Base-by-base conservation (phyloP, 2,888 invertebrate species). In the Chloromyia formosa region DNA sequence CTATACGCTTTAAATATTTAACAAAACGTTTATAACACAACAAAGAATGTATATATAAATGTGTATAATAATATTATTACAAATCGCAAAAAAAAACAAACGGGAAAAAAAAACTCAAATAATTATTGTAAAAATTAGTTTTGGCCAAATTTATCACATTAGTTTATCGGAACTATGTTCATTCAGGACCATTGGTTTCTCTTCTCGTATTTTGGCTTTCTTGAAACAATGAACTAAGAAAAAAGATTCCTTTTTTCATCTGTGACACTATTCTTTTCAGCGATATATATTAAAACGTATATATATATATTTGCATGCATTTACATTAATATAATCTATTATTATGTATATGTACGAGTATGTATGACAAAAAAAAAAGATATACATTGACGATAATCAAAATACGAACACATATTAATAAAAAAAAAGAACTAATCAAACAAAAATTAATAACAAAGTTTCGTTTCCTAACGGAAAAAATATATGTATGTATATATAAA, bases 111-210 rank as follows among this genome's bases (percentile, higher is more conserved):
- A 56, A 12, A 18, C n/a, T n/a, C n/a, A n/a, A n/a, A n/a, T n/a
- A n/a, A n/a, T n/a, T n/a, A n/a, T n/a, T n/a, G n/a, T n/a, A n/a
- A n/a, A n/a, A n/a, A n/a, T n/a, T 56, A 14, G 18, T 56, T 71
- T 71, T 71, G 71, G 71, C 58, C 42, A 71, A 64, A 71, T 71
- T 40, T 71, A 71, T 71, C 71, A 71, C 71, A 71, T 40, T 10
- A 71, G 27, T n/a, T 62, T 16, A 40, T 60, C 7, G 27, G 27
- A 60, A 23, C 12, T 22, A 60, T 60, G 27, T 49, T n/a, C 16
- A 12, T 23, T n/a, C n/a, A n/a, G n/a, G n/a, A n/a, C 23, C 9
- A 23, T 60, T 60, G 18, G n/a, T 16, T 53, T 58, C 10, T 20
- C n/a, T 60, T 23, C 14, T 23, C 12, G 9, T 23, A 23, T 27